Base-by-base conservation (phyloP, 30 jellyfish, hydroid and myxozoan genomes). In the Hydractinia echinata region DNA sequence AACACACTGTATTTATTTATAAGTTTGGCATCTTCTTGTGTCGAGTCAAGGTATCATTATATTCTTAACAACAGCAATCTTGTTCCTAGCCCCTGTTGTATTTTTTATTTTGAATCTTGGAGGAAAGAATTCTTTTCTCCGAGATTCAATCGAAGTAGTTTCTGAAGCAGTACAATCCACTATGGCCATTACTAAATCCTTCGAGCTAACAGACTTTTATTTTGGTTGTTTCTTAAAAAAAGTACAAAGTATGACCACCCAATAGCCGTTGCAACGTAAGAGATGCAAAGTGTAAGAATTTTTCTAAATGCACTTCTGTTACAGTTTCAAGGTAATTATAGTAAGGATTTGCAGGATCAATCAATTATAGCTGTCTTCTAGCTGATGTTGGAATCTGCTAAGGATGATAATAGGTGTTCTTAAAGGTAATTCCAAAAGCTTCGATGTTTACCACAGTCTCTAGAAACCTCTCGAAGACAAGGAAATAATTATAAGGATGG, bases 261-360 rank as follows among this genome's bases (percentile, higher is more conserved):
- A 15, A 6, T 15, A 70, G 56, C 21, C 80, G 80, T 5, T 7
- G 4, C 5, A 70, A 14, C 6, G 80, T 70, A 18, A 13, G 30
- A 13, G 5, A 18, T 18, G 80, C 80, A 70, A 21, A 70, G 5
- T 70, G 21, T 18, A 56, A 70, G 6, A 70, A 70, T 20, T 18
- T 5, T 5, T 21, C 14, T 51, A 21, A 18, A 18, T 18, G 21
- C 21, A 6, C 68, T 18, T 21, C 58, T 14, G 21, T 16, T 6
- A 70, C 56, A 18, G 54, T 51, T 14, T 70, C 80, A 54, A 70
- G 51, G n/a, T 18, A 70, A 16, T 70, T 56, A 18, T 70, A 20
- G 14, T 7, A 5, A 18, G 80, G 69, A 56, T 70, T 14, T 18
- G 80, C 54, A 6, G 80, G 80, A 14, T 70, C 80, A 70, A 70